Conservation (phyloP, 2,888 invertebrate species). For the Cephus pulcher region DNA sequence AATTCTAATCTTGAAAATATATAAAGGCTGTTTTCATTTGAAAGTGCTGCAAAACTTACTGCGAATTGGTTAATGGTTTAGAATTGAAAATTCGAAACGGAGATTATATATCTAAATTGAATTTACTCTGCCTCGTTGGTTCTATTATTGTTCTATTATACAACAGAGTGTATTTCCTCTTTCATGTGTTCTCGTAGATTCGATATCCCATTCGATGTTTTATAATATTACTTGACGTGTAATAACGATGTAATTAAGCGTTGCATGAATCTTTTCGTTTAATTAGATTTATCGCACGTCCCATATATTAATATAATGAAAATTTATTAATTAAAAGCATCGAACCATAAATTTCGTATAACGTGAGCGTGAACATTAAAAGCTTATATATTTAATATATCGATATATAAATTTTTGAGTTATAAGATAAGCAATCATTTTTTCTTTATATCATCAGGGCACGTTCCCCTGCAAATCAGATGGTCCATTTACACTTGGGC, state of each 20-base stretch:
- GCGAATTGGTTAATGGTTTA: too few relatives aligned
- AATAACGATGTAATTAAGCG: too few relatives aligned
- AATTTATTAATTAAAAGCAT: neutral
- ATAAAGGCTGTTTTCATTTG: too few relatives aligned
- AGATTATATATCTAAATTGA: neutral
- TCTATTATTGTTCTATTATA: neutral
- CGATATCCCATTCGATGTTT: neutral
- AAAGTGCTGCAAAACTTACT: too few relatives aligned
- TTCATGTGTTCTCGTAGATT: neutral
- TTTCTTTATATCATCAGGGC: neutral
- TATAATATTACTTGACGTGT: too few relatives aligned
- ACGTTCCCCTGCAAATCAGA: neutral
- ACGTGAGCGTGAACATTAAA: neutral
- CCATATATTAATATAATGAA: too few relatives aligned
- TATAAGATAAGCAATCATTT: neutral
- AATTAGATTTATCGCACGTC: too few relatives aligned
- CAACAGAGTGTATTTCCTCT: neutral
- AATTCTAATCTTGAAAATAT: too few relatives aligned
- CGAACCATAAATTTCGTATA: neutral
- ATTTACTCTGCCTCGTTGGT: neutral
- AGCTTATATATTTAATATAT: neutral
- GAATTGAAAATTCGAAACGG: neutral
- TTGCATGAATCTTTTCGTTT: too few relatives aligned
- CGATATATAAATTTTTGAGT: neutral
- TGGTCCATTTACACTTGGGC: slow-evolving; percentile 71